Evolutionary conservation across 2,797 vertebrate species (phyloP).

Genomic region (Vipera ursinii): DNA sequence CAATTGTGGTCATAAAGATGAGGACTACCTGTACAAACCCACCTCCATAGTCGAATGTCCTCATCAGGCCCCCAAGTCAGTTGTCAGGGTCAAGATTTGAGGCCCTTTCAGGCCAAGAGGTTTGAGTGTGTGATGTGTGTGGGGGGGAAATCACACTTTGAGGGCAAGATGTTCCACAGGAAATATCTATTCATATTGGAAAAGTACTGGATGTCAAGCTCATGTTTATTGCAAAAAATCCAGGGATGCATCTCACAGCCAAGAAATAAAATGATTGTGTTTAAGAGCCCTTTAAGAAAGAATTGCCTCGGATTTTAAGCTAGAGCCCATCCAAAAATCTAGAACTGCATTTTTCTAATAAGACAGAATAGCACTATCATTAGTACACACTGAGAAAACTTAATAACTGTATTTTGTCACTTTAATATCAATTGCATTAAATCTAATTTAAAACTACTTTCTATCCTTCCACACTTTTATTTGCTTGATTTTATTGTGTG

Average conservation of each 20-base stretch:
- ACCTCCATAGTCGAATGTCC: too few relatives aligned
- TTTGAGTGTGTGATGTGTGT: too few relatives aligned
- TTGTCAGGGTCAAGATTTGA: too few relatives aligned
- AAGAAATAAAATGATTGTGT: background rate
- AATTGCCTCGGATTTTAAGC: background rate
- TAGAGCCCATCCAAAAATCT: background rate
- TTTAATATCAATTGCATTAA: background rate
- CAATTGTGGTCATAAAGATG: too few relatives aligned
- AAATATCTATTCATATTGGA: background rate
- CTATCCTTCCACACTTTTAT: background rate
- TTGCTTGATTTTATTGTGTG: background rate
- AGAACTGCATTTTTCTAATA: background rate
- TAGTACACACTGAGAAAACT: background rate
- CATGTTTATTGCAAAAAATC: background rate
- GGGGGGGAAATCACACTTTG: too few relatives aligned
- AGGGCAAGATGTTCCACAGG: background rate
- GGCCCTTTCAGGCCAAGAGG: too few relatives aligned
- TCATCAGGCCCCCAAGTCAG: too few relatives aligned
- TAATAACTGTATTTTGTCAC: background rate
- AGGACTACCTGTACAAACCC: too few relatives aligned
- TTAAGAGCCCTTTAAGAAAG: background rate
- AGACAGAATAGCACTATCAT: background rate
- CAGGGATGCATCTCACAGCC: background rate
- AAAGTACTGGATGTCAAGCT: background rate
- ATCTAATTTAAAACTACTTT: background rate